Base-by-base conservation (phyloP, 37 sponge, comb jelly and placozoan genomes). In the Chondrosia reniformis region DNA sequence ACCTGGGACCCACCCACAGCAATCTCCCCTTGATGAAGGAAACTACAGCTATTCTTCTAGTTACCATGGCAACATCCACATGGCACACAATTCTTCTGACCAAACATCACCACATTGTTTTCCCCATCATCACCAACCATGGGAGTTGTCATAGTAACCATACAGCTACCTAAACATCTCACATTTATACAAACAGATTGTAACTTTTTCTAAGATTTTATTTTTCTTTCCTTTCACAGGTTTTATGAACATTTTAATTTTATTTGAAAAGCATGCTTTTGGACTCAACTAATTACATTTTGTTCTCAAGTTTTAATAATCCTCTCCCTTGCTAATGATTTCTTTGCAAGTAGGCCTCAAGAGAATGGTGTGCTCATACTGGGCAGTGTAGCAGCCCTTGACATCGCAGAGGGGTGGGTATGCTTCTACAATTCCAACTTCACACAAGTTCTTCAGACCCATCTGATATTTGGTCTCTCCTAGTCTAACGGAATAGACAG, bases 331-430 rank as follows among this genome's bases (percentile, higher is more conserved):
- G 74, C 93, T 92, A 59, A 97, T 65, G 0, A 97, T 93, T 74
- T 97, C 98, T 57, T 97, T 97, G 80, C 95, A 92, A 40, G 98
- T 97, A 3, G 98, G 98, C 52, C 91, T 84, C 46, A 97, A 80
- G 15, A 91, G 59, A 7, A 97, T 89, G 62, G 98, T 97, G 85
- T 97, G 98, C 81, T 97, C 98, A 63, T 96, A 95, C 78, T 97
- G 98, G 37, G 98, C 98, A 0, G 98, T 97, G 80, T 97, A 97
- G 79, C 82, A 79, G 45, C 98, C 98, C 67, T 79, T 89, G 27
- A 92, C 58, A 63, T 97, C 98, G 67, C 96, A 95, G 37, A 97
- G 92, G 0, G 98, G 98, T 31, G 98, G 98, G 80, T 97, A 92
- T 34, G 93, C 76, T 42, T 95, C 88, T 38, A 97, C 89, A 10